Evolutionary conservation across 2,113 vertebrate genomes (phyloP), one percentile per base, ranked within the genome.

Genomic region (Chitala chitala): DNA sequence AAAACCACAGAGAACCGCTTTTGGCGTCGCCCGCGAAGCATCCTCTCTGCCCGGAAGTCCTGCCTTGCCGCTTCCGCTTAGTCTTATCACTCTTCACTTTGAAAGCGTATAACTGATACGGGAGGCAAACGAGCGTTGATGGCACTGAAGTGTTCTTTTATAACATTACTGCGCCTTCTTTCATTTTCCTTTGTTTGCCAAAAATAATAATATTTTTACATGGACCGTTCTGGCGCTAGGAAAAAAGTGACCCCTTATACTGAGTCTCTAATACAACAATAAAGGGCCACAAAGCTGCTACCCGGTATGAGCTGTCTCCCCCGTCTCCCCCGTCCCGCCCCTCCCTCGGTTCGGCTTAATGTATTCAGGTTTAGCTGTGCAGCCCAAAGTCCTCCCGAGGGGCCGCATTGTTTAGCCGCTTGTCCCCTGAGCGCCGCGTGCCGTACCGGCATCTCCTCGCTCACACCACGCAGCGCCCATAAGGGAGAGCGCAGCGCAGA

Each of bases 361-460:
- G 83, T 84, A 89, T 90, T 91, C 86, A 87, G 87, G 88, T 90
- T 87, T 86, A 86, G 85, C 90, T 87, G 87, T 84, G 85, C 86
- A 86, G 89, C 87, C 88, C 89, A 84, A 89, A 91, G 89, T 87
- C 80, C 81, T 87, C 90, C 89, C 86, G 76, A 82, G 89, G 89
- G 87, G 82, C 85, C 78, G 80, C 80, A 88, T 89, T 91, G 90
- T 90, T 84, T 85, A 88, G 81, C 75, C 73, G 77, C 77, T 75
- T 80, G 85, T 90, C 90, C 88, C 90, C 81, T 80, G 90, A 87
- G 90, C 82, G 85, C 81, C 76, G 81, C 84, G 84, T 86, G 85
- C 84, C 86, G 82, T 72, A 54, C 78, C 83, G 81, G 81, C 86
- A 86, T 90, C 87, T 84, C 85, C 78, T 78, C 86, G 80, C 79